Evolutionary conservation across 1,140 invertebrate species (phyloP), one percentile per base, ranked within the genome.

Genomic region (Doryteuthis pealeii): DNA sequence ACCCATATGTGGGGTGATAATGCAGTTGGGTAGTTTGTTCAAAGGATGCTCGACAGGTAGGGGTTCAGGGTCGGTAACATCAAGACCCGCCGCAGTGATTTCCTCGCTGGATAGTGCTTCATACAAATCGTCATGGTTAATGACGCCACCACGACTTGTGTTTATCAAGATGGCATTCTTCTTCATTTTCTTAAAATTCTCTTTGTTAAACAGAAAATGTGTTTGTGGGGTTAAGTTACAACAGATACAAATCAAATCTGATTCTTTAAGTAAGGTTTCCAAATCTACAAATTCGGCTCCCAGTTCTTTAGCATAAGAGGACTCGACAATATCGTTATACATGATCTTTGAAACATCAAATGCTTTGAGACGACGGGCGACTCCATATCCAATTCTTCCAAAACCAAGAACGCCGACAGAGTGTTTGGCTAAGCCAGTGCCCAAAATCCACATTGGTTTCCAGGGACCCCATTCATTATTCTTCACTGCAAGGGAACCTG

Each of bases 61-160:
- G 4, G 96, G 97, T 89, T 99, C 96, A 0, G 96, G 96, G 62
- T 92, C 93, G 78, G 94, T 97, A 0, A 98, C 96, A 90, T 99
- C 97, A 30, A 99, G 88, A 0, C 96, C 96, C 22, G 96, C 96
- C 15, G 92, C 95, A 83, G 90, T 87, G 67, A 98, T 97, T 67
- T 89, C 90, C 18, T 91, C 90, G 70, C 89, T 90, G 81, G 92
- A 90, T 12, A 98, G 88, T 10, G 95, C 95, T 6, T 77, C 75
- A 30, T 71, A 73, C 15, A 85, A 74, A 72, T 85, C 85, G 54
- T 84, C 81, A 72, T 86, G 85, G 62, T 87, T 70, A 12, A 88
- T 81, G 15, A 88, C 79, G 1, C 78, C 84, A 8, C 89, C 89
- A 28, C 87, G 80, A 35, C 85, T 83, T 49, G 79, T 79, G 74